phyloP scores from a whole-genome alignment of 2,113 vertebrate genomes.

The Tachysurus vachellii region DNA sequence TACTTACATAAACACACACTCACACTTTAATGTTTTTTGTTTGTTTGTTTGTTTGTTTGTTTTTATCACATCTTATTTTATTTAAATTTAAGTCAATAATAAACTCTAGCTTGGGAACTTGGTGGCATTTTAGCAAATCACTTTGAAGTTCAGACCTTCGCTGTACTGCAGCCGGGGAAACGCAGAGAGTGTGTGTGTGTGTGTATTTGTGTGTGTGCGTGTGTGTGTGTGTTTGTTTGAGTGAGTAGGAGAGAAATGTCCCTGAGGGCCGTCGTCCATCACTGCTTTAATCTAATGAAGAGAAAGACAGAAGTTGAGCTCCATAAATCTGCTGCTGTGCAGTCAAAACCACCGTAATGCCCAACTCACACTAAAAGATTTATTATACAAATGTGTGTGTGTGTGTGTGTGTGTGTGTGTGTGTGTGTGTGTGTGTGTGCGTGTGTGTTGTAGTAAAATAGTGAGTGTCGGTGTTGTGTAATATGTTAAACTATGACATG shows the following conservation, averaged over 20 bases:
- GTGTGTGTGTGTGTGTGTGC: constrained; percentile 11
- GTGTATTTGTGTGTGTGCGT: neutral
- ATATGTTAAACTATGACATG: neutral
- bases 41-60: neutral
- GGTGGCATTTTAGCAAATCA: constrained; percentile 48
- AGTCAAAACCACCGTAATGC: neutral
- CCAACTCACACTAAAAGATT: neutral
- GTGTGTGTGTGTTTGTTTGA: neutral
- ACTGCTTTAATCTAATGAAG: constrained; percentile 25
- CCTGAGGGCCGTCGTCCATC: constrained; percentile 33
- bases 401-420: constrained; percentile 20
- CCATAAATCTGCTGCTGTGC: neutral
- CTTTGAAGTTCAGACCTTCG: constrained; percentile 10
- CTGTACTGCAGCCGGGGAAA: neutral
- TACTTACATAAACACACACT: neutral
- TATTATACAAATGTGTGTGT: neutral
- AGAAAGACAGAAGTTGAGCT: neutral
- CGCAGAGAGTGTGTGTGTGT: neutral
- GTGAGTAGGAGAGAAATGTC: neutral
- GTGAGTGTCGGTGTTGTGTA: neutral
- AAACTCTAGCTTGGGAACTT: constrained; percentile 32
- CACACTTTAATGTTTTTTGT: neutral
- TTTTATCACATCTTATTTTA: constrained; percentile 3
- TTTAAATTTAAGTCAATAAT: neutral
- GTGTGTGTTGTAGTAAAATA: neutral